These are phyloP conservation scores for Aldabrachelys gigantea DNA, from an alignment of 2,113 vertebrate species.

Conservation along the genomic window DNA sequence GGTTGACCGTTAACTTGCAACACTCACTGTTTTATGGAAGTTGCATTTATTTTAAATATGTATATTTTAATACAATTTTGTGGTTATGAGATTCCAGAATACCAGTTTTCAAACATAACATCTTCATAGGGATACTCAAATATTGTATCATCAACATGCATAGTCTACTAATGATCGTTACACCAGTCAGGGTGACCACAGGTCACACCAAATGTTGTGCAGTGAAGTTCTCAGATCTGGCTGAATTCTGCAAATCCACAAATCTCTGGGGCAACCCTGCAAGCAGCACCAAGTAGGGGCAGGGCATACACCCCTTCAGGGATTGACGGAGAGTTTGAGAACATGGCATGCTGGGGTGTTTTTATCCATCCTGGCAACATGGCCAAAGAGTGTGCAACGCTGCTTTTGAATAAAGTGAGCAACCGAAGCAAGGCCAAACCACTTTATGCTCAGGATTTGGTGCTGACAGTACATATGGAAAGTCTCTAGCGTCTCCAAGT, in stretches of 20 bases:
- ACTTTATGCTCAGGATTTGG: not conserved
- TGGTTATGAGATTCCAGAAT: not conserved
- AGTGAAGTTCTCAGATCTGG: not conserved
- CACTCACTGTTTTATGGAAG: fast-evolving
- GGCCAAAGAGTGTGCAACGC: not conserved
- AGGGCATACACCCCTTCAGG: not conserved
- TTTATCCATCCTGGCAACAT: not conserved
- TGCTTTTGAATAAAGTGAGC: not conserved
- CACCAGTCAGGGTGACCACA: not conserved
- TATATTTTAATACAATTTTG: not conserved
- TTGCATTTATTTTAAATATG: not conserved
- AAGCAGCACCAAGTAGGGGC: not conserved
- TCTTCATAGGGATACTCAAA: not conserved
- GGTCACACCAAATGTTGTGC: not conserved
- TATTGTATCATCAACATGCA: not conserved
- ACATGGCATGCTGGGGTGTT: not conserved
- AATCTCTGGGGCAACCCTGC: not conserved
- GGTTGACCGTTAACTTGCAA: not conserved
- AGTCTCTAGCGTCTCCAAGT: not conserved
- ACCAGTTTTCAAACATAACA: not conserved
- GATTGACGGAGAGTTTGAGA: not conserved
- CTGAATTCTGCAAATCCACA: too few species aligned
- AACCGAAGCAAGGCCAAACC: not conserved
- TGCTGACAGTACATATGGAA: not conserved
- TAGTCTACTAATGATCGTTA: not conserved